A percentile compares a stretch with the other conserved stretches of the same genome.
Evolutionary conservation across 2,888 invertebrate species (phyloP).

Genomic region (Silvanus unidentatus): DNA sequence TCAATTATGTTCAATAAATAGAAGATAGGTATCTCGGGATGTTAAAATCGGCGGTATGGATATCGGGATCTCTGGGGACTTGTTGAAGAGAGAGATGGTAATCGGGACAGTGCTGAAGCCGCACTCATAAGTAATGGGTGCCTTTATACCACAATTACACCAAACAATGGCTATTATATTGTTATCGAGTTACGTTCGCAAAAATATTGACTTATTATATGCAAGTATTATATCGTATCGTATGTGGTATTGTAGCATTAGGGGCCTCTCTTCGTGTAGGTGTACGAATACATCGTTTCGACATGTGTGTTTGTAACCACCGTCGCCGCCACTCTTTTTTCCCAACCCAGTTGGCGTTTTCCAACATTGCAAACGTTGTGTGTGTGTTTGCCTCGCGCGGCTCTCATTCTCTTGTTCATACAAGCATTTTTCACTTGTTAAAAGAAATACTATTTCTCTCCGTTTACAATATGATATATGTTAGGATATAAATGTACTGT

Average conservation of each 20-base stretch:
- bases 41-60: constrained; percentile 34
- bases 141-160: constrained; percentile 44
- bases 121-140: constrained; percentile 42
- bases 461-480: constrained; percentile 28
- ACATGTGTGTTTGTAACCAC: constrained; percentile 24
- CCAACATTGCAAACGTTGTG: no score
- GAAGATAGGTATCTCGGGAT: constrained; percentile 36
- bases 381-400: no score
- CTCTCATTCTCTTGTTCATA: background rate
- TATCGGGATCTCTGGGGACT: constrained; percentile 37
- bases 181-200: constrained; percentile 43
- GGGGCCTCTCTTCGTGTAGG: constrained; percentile 34
- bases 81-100: constrained; percentile 31
- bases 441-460: constrained; percentile 7
- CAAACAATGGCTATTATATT: constrained; percentile 48
- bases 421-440: no score
- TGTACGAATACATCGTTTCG: constrained; percentile 32
- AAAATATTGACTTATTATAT: constrained; percentile 47
- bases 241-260: no score
- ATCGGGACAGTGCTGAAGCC: constrained; percentile 27
- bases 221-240: constrained; percentile 26
- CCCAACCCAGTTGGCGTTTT: no score
- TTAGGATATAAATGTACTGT: constrained; percentile 27
- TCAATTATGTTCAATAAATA: constrained; percentile 45
- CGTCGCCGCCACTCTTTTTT: constrained; percentile 23